Evolutionary conservation across 1,140 invertebrate genomes (phyloP).

Genomic region (Agrypnia vestita): DNA sequence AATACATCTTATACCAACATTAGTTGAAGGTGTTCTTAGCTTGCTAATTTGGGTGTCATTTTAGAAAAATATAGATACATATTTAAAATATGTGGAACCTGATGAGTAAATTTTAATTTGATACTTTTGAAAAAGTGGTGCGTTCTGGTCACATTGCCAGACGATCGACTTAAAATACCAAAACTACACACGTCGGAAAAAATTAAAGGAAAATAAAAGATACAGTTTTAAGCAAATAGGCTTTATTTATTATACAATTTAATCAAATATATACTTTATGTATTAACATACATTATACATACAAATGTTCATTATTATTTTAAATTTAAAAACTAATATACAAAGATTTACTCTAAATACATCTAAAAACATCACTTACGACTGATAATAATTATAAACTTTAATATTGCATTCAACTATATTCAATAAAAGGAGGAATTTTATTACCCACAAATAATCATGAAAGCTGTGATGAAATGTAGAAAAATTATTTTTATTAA

Average conservation of each 20-base stretch:
- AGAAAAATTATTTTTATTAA: background rate
- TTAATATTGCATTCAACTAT: constrained; percentile 22
- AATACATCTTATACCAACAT: too few relatives aligned
- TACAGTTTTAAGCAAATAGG: constrained; percentile 5
- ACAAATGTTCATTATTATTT: background rate
- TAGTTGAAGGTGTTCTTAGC: too few relatives aligned
- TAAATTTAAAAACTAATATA: constrained; percentile 16
- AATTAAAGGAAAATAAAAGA: background rate
- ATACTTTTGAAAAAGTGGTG: too few relatives aligned
- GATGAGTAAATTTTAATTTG: too few relatives aligned
- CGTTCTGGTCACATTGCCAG: too few relatives aligned
- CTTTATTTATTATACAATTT: constrained; percentile 1
- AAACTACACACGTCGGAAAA: too few relatives aligned
- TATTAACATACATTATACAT: background rate
- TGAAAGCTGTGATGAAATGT: background rate
- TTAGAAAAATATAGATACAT: too few relatives aligned
- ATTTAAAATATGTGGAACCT: too few relatives aligned
- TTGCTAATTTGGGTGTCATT: too few relatives aligned
- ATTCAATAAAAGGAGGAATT: constrained; percentile 14
- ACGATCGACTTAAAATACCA: too few relatives aligned
- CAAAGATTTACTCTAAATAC: constrained; percentile 6
- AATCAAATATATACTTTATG: constrained; percentile 14
- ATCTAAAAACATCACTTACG: background rate
- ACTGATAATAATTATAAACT: background rate
- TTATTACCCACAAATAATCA: background rate